Evolutionary conservation across 2,113 vertebrate genomes (phyloP), one percentile per base, ranked within the genome.

Genomic region (Holacanthus passer): DNA sequence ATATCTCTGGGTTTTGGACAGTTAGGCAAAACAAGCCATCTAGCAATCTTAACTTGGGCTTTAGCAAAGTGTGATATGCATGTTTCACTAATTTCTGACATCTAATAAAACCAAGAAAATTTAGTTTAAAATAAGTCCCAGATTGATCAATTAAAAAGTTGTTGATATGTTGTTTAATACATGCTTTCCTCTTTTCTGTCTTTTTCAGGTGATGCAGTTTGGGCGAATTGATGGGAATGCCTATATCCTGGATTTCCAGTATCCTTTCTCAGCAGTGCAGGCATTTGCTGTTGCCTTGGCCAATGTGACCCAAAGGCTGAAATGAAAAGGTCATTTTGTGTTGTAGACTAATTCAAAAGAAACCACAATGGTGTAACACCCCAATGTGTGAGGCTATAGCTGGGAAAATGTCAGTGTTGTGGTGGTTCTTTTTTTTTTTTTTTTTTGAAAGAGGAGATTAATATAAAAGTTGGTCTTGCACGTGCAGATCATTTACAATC

Each of bases 231-330:
- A 99, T 31, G 98, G 98, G 76, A 99, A 98, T 65, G 98, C 97
- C 5, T 99, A 99, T 88, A 99, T 99, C 87, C 93, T 99, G 94
- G 98, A 99, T 96, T 99, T 99, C 95, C 98, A 99, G 77, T 99
- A 98, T 95, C 98, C 98, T 62, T 99, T 99, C 95, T 99, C 98
- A 62, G 98, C 98, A 22, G 98, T 99, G 91, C 98, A 99, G 92
- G 98, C 98, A 80, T 99, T 99, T 84, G 98, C 98, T 43, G 98
- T 99, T 9, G 98, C 98, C 94, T 94, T 99, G 95, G 98, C 98
- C 90, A 99, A 99, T 58, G 98, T 99, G 91, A 99, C 98, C 90
- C 98, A 99, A 84, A 96, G 98, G 90, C 97, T 99, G 81, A 99
- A 99, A 88, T 99, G 96, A 98, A 87, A 78, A 81, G 87, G 81